Percentiles rank a stretch among this genome's conserved stretches.
These are phyloP conservation scores for Drosophila eugracilis DNA, from an alignment of 1,140 invertebrate genomes.

Conservation along the genomic window DNA sequence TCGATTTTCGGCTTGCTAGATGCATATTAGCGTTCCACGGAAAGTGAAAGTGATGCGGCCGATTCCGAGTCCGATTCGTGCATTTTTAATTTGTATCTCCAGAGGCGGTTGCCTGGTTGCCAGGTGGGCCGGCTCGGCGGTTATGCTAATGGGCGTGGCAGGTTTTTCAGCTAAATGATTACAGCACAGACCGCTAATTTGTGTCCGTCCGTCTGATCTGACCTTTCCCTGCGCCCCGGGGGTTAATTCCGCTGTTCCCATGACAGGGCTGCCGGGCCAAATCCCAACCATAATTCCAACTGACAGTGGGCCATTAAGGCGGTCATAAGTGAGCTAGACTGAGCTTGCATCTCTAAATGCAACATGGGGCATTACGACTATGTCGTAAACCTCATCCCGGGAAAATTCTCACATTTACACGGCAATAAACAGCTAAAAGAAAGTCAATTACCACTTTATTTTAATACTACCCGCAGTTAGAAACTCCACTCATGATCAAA, in stretches of 20 bases:
- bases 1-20: constrained; percentile 41
- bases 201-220: constrained; percentile 23
- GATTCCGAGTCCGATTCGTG: constrained; percentile 56
- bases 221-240: constrained; percentile 36
- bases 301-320: constrained; percentile 31
- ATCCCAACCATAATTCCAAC: constrained; percentile 29
- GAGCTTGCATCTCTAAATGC: constrained; percentile 39
- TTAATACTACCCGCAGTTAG: background rate
- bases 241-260: constrained; percentile 29
- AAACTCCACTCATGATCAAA: background rate
- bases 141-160: constrained; percentile 69
- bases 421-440: constrained; percentile 25
- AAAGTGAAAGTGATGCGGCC: constrained; percentile 75
- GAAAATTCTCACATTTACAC: constrained; percentile 29
- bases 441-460: constrained; percentile 33
- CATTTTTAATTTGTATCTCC: constrained; percentile 77
- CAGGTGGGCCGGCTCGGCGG: constrained; percentile 50
- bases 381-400: constrained; percentile 12
- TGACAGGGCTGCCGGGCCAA: constrained; percentile 7
- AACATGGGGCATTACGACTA: constrained; percentile 27
- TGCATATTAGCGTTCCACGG: constrained; percentile 62
- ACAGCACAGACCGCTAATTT: constrained; percentile 60
- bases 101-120: constrained; percentile 60
- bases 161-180: constrained; percentile 58
- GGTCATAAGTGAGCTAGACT: constrained; percentile 37